Base-by-base conservation (phyloP, 1,140 invertebrate species). In the Nautilus pompilius region DNA sequence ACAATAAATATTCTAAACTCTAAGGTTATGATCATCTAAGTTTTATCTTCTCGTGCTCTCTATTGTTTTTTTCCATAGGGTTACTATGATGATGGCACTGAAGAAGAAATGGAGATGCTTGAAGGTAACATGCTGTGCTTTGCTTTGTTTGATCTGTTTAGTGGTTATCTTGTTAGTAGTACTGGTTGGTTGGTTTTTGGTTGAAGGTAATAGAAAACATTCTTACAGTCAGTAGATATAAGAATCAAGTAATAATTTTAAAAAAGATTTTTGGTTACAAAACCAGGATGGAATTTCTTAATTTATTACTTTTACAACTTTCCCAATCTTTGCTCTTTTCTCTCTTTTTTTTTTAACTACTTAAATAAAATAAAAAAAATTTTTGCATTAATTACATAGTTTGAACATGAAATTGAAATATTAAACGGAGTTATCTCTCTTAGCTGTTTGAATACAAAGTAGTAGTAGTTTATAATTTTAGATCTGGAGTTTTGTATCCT, bases 31-130 rank as follows among this genome's bases (percentile, higher is more conserved):
- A 53, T 57, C 33, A 26, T 29, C 24, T 41, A 41, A 29, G 13
- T 32, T 17, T 6, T 58, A 10, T 34, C 24, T 28, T 28, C 30
- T 41, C 22, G 26, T 26, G 22, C 55, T 22, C 26, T n/a, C 45
- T 59, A 20, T 60, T 59, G 58, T 30, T 58, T 34, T 57, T 62
- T 62, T 61, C 54, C 58, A 58, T 34, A 55, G 54, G 36, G 49
- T 41, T 51, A 62, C 29, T 49, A 66, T 51, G 64, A 65, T 26
- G 59, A 66, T 29, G 56, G 62, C 28, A 32, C 56, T 28, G 66
- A 74, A 53, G 69, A 75, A 36, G 76, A 78, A 26, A 54, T 65
- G 17, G 75, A 76, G 62, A 63, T 64, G 49, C 61, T 78, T 58
- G 76, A 78, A 78, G 76, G 76, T 78, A 69, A 55, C n/a, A 41